Evolutionary conservation across 2,113 vertebrate species (phyloP).

Genomic region (Erinaceus europaeus): DNA sequence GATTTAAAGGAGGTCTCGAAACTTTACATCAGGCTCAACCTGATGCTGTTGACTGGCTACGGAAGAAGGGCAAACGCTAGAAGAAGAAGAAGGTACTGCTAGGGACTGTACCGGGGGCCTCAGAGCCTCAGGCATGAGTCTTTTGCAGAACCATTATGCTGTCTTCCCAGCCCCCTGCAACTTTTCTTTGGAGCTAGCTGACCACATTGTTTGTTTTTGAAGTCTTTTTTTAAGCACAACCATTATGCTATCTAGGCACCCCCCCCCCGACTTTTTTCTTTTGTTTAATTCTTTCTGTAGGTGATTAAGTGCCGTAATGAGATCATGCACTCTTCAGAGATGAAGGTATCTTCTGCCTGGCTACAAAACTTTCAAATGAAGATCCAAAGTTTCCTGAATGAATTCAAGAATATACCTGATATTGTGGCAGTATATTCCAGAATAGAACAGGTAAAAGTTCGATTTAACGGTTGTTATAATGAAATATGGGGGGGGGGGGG

Average conservation of each 20-base stretch:
- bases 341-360: slow-evolving; percentile 76
- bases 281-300: slow-evolving; percentile 44
- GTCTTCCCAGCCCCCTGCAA: not conserved
- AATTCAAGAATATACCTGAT: slow-evolving; percentile 74
- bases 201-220: not conserved
- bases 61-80: too few species aligned
- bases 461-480: not conserved
- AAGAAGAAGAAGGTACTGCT: too few species aligned
- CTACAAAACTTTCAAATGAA: slow-evolving; percentile 72
- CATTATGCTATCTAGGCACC: too few species aligned
- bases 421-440: slow-evolving; percentile 54
- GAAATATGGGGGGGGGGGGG: not conserved
- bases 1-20: too few species aligned
- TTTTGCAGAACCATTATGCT: too few species aligned
- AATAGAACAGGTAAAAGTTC: slow-evolving; percentile 73
- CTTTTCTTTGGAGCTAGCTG: not conserved
- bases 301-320: slow-evolving; percentile 80
- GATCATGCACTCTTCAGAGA: slow-evolving; percentile 79
- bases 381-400: slow-evolving; percentile 71
- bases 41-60: too few species aligned
- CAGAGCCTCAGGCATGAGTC: too few species aligned
- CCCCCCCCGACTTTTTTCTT: not conserved
- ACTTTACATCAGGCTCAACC: too few species aligned
- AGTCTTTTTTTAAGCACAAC: not conserved
- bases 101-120: too few species aligned